These are phyloP conservation scores for Pegoplata infirma DNA, from an alignment of 2,888 invertebrate genomes.

Conservation along the genomic window DNA sequence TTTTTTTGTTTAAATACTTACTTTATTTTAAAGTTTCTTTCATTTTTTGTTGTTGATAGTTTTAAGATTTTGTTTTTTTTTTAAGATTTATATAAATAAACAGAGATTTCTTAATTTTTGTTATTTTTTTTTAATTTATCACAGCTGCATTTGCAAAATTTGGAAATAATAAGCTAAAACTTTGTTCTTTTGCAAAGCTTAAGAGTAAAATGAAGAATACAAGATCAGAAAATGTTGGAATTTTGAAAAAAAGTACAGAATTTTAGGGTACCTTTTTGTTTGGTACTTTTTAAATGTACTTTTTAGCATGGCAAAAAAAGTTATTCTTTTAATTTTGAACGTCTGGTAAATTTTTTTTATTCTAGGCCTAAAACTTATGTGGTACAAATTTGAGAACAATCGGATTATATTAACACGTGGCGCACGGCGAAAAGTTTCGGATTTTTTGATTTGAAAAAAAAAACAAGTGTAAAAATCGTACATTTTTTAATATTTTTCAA, in stretches of 20 bases:
- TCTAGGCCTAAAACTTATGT: too few species aligned
- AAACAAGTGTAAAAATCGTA: too few species aligned
- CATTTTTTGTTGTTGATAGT: slow-evolving; percentile 9
- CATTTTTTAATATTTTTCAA: too few species aligned
- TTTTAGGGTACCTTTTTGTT: too few species aligned
- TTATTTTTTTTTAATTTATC: slow-evolving; percentile 54
- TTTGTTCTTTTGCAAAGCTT: slow-evolving; percentile 11
- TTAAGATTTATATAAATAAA: slow-evolving; percentile 26
- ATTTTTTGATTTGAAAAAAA: too few species aligned
- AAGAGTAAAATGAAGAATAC: background rate
- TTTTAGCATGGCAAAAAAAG: too few species aligned
- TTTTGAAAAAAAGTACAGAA: background rate
- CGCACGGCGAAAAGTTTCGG: too few species aligned
- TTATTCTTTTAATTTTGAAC: too few species aligned
- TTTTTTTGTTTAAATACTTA: background rate
- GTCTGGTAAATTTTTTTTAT: too few species aligned
- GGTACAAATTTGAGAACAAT: too few species aligned
- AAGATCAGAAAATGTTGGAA: slow-evolving; percentile 8
- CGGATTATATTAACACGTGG: too few species aligned
- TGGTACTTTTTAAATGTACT: too few species aligned
- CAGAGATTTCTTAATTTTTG: slow-evolving; percentile 19
- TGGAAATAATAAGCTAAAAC: background rate
- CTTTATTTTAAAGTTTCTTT: background rate
- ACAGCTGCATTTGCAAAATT: slow-evolving; percentile 59
- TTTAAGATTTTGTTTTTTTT: slow-evolving; percentile 8